phyloP scores from a whole-genome alignment of 2,888 invertebrate species.

The Heliconius cydno region DNA sequence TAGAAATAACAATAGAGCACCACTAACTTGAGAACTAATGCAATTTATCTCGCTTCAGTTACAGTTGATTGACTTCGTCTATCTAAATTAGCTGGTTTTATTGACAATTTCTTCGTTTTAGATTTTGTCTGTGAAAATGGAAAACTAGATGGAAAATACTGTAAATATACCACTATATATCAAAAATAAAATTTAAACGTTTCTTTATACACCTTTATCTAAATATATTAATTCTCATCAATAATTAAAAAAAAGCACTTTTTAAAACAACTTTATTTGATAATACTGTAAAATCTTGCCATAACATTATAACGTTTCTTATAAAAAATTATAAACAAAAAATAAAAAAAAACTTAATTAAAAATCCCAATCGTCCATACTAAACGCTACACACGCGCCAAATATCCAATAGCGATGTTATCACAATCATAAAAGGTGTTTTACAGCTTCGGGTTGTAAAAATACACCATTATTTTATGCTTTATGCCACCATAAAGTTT shows the following conservation, averaged over 20 bases:
- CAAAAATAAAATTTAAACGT: neutral
- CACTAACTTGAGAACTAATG: conserved; percentile 31
- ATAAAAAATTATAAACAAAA: neutral
- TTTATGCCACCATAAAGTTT: conserved; percentile 79
- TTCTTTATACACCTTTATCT: neutral
- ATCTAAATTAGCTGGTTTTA: conserved; percentile 27
- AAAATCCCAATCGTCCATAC: conserved; percentile 32
- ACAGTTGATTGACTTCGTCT: conserved; percentile 34
- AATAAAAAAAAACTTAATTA: conserved; percentile 18
- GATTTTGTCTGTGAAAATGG: neutral
- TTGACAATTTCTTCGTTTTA: conserved; percentile 8
- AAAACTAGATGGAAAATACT: neutral
- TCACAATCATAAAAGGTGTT: conserved; percentile 76
- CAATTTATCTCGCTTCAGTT: conserved; percentile 32
- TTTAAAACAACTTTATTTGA: neutral
- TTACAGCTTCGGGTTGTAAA: conserved; percentile 77
- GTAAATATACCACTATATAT: too few relatives aligned
- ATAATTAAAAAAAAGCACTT: neutral
- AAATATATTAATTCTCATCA: neutral
- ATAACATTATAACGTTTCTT: neutral
- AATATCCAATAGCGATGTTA: conserved; percentile 58
- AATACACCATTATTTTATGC: conserved; percentile 77
- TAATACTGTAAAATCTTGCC: neutral
- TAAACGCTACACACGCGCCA: conserved; percentile 44
- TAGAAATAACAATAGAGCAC: conserved; percentile 17